Evolutionary conservation across 2,888 invertebrate species (phyloP), one percentile per base, ranked within the genome.

Genomic region (Elegia similella): DNA sequence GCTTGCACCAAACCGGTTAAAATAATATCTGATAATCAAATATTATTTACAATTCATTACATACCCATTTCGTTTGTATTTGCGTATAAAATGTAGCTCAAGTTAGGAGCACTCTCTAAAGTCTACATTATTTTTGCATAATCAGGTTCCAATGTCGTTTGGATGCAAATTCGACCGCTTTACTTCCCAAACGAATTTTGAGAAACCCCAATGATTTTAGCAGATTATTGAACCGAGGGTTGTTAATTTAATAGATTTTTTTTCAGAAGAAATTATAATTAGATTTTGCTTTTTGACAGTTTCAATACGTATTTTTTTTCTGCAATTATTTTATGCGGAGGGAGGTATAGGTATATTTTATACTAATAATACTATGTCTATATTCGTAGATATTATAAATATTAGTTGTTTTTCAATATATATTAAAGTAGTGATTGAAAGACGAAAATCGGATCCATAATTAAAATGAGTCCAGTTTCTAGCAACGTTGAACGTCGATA

Each of bases 51-150:
- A 64, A 70, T 65, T 65, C 76, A 76, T 80, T 78, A 68, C 65
- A 67, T 67, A 72, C 78, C 69, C 63, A 64, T 65, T 64, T 55
- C 53, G 55, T 47, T 46, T 46, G 42, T 48, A 15, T 38, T 5
- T 13, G 8, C 16, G 13, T 58, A 63, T 64, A 73, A 72, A 75
- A 82, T 75, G 77, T 67, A 76, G 79, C 76, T 79, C 78, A 76
- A 84, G 86, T 82, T 86, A 79, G 72, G 76, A 75, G 73, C 73
- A 70, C 73, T 78, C 68, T 65, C 70, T 76, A 65, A 66, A 69
- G 67, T 66, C 63, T 58, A 62, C 70, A 66, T 75, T 72, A 76
- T 73, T 79, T 88, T 82, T 82, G 87, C 87, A 89, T 90, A 90
- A 89, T 86, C 82, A 79, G 74, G 78, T 80, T 69, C 62, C 69